These are phyloP conservation scores for Triplophysa yarkandensis DNA, from an alignment of 2,797 vertebrate genomes.

Conservation along the genomic window DNA sequence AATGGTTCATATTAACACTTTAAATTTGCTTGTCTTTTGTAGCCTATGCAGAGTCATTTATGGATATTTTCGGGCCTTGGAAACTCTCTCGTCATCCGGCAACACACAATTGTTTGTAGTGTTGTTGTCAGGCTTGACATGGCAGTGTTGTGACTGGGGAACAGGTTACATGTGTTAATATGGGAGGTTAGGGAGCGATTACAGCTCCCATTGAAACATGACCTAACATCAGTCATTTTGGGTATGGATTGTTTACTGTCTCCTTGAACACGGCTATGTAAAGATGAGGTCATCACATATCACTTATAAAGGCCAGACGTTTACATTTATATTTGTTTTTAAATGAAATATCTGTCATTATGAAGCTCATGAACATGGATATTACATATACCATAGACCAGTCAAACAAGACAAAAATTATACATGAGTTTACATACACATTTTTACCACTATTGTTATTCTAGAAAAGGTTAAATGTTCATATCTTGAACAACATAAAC, in stretches of 20 bases:
- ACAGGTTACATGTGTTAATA: slow-evolving; percentile 23
- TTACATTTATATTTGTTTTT: not conserved
- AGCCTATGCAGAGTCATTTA: no score
- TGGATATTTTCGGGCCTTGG: no score
- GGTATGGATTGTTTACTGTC: slow-evolving; percentile 30
- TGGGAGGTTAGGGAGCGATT: slow-evolving; percentile 3
- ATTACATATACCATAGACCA: no score
- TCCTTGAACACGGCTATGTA: slow-evolving; percentile 18
- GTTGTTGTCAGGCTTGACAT: slow-evolving; percentile 61
- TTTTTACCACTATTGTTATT: no score
- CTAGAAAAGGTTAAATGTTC: no score
- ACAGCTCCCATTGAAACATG: slow-evolving; percentile 38
- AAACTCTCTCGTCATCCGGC: not conserved
- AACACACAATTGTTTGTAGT: not conserved
- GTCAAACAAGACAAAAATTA: no score
- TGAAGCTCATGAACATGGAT: no score
- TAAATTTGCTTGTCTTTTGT: no score
- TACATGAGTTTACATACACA: no score
- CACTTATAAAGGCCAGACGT: not conserved
- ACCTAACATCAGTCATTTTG: slow-evolving; percentile 30
- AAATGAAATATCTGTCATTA: not conserved
- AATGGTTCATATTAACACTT: not conserved
- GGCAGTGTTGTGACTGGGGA: slow-evolving; percentile 61
- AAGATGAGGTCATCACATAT: not conserved
- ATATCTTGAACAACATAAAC: no score